Evolutionary conservation across 2,888 invertebrate genomes (phyloP), one percentile per base, ranked within the genome.

Genomic region (Scaptomyza caliginosa): DNA sequence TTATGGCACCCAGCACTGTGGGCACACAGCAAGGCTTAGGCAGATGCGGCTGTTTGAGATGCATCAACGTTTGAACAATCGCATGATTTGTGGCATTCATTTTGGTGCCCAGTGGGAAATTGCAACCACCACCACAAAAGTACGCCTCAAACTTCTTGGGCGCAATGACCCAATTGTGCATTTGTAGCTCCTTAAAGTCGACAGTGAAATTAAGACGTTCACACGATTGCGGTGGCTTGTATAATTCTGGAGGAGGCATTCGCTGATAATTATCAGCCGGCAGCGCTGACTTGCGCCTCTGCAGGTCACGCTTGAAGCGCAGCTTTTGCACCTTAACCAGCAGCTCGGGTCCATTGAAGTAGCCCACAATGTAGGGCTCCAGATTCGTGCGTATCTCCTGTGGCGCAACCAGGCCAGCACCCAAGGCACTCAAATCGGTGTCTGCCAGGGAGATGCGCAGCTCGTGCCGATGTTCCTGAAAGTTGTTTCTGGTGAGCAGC

Each of bases 21-120:
- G 98, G 98, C 3, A 97, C 98, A 91, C 98, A 98, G 78, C 97
- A 97, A 0, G 98, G 96, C 88, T 97, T 97, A 4, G 98, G 98
- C 57, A 95, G 94, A 94, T 93, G 87, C 0, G 96, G 96, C 74
- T 94, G 95, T 89, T 96, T 94, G 23, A 97, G 93, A 91, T 97
- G 97, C 65, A 97, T 96, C 70, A 98, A 92, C 0, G 97, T 97
- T 91, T 97, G 98, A 3, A 98, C 97, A 73, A 98, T 97, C 10
- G 98, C 98, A 91, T 98, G 98, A 92, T 98, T 98, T 17, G 98
- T 98, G 17, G 98, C 97, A 91, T 98, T 98, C 95, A 97, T 96
- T 90, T 96, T 96, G 4, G 96, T 95, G 88, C 96, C 96, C 58
- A 98, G 92, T 0, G 98, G 98, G 89, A 98, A 98, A 90, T 96